Percentiles rank a stretch among this genome's conserved stretches.
Conservation (phyloP, 2,888 invertebrate genomes). For the Brassicogethes aeneus region DNA sequence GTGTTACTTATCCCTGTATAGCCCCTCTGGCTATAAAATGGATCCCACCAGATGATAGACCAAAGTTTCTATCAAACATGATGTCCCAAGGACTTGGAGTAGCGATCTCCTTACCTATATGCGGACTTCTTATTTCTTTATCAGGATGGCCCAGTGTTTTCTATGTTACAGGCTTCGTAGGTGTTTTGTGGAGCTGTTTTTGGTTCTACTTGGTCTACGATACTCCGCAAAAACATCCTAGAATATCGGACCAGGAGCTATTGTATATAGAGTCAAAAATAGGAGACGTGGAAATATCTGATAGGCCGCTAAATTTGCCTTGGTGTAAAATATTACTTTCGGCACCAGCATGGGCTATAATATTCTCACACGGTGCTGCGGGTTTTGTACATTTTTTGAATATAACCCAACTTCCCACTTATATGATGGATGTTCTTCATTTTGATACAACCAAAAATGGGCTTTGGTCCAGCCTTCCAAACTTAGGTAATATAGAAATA, state of each 20-base stretch:
- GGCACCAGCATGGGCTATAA: constrained; percentile 70
- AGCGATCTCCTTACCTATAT: constrained; percentile 6
- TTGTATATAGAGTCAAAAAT: constrained; percentile 54
- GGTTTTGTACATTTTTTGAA: neutral
- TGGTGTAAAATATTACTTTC: constrained; percentile 61
- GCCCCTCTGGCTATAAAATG: constrained; percentile 6
- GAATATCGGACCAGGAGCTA: constrained; percentile 62
- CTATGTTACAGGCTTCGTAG: constrained; percentile 68
- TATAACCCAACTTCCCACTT: neutral
- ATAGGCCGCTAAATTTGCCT: constrained; percentile 48
- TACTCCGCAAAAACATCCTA: constrained; percentile 68
- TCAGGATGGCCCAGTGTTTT: constrained; percentile 79
- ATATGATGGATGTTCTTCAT: neutral
- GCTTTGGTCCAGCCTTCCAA: neutral
- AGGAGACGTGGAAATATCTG: constrained; percentile 27
- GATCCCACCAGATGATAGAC: constrained; percentile 3
- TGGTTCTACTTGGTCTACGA: constrained; percentile 75
- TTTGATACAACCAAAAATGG: neutral
- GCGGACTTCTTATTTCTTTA: constrained; percentile 3
- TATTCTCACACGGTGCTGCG: constrained; percentile 56
- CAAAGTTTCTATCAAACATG: constrained; percentile 8
- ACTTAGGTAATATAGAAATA: neutral
- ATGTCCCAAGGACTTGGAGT: constrained; percentile 6
- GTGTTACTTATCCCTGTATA: constrained; percentile 4
- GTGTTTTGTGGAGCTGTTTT: constrained; percentile 65